A percentile compares a stretch with the other conserved stretches of the same genome.
Conservation (phyloP, 2,888 invertebrate genomes). For the Patella pellucida region DNA sequence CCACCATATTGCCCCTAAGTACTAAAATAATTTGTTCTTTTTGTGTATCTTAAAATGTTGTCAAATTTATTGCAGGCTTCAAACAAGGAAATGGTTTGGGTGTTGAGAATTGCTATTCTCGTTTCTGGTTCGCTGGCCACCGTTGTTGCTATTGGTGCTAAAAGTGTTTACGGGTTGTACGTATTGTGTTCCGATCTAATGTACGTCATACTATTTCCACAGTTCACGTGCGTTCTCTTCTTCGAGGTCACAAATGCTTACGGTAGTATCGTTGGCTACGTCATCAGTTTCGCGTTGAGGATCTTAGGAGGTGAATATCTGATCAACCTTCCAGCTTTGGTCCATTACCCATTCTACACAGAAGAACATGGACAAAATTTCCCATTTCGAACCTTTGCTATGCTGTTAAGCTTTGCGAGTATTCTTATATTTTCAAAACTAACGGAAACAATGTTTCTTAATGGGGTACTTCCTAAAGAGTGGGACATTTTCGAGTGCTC, state of each 20-base stretch:
- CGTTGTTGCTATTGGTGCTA: constrained; percentile 41
- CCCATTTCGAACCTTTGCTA: constrained; percentile 37
- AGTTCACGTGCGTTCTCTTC: constrained; percentile 44
- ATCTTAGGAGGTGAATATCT: constrained; percentile 89
- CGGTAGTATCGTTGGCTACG: constrained; percentile 64
- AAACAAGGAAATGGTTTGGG: constrained; percentile 48
- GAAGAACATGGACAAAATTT: constrained; percentile 31
- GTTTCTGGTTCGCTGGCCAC: constrained; percentile 42
- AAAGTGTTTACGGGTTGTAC: constrained; percentile 50
- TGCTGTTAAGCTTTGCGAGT: constrained; percentile 28
- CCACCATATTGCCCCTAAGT: no score
- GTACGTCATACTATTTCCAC: constrained; percentile 54
- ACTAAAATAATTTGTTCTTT: no score
- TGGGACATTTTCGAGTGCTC: constrained; percentile 15
- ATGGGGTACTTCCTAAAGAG: constrained; percentile 13
- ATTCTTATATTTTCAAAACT: constrained; percentile 25
- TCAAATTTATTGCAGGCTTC: constrained; percentile 40
- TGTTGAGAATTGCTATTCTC: constrained; percentile 43
- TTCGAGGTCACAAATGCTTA: constrained; percentile 32
- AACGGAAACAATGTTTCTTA: constrained; percentile 30
- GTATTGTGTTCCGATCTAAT: constrained; percentile 49
- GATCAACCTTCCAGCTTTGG: constrained; percentile 74
- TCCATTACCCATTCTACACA: constrained; percentile 35
- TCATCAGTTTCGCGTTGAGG: constrained; percentile 83
- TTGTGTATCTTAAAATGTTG: background rate